phyloP scores from a whole-genome alignment of 1,140 invertebrate species.

The Lepeophtheirus salmonis region DNA sequence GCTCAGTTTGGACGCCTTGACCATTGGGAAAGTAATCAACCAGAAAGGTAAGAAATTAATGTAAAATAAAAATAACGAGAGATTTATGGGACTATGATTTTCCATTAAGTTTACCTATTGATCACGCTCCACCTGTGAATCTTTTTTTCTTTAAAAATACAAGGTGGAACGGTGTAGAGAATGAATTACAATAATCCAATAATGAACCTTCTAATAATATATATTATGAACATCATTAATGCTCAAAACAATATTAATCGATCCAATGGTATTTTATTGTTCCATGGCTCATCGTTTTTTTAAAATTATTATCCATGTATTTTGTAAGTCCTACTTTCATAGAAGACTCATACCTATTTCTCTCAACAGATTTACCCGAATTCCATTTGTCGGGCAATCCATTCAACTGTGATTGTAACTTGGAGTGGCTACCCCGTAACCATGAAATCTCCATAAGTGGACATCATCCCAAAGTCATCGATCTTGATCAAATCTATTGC shows the following conservation, averaged over 20 bases:
- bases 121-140: too few species aligned
- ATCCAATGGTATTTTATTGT: not conserved
- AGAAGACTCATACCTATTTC: too few species aligned
- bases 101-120: too few species aligned
- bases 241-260: not conserved
- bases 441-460: conserved; percentile 49
- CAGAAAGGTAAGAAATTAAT: not conserved
- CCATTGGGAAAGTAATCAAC: too few species aligned
- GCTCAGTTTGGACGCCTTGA: conserved; percentile 17
- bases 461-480: conserved; percentile 65
- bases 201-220: too few species aligned
- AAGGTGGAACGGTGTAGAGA: too few species aligned
- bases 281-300: not conserved
- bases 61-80: not conserved
- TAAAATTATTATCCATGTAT: not conserved
- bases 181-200: too few species aligned
- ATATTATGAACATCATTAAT: not conserved
- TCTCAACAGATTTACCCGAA: too few species aligned
- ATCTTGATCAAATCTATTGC: conserved; percentile 46
- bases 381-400: conserved; percentile 78
- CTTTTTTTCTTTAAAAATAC: too few species aligned
- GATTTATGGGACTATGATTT: too few species aligned
- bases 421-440: conserved; percentile 63
- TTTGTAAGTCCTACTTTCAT: too few species aligned
- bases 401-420: conserved; percentile 68